Base-by-base conservation (phyloP, 2,888 invertebrate genomes). In the Ctenicera cuprea region DNA sequence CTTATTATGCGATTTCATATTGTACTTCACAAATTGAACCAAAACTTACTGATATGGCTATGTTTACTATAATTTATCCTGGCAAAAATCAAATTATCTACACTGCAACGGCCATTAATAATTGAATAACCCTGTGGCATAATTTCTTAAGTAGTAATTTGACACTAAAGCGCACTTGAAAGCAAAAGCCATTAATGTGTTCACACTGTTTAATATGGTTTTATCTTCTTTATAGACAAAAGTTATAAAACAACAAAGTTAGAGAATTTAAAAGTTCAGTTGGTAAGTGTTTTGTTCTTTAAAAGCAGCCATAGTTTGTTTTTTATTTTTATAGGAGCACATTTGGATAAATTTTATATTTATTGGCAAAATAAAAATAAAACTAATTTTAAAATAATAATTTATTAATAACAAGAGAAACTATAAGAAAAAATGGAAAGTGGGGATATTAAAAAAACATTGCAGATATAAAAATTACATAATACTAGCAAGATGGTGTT, bases 81-180 rank as follows among this genome's bases (percentile, higher is more conserved):
- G 54, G 14, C 16, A 38, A 37, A 57, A 37, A 37, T 2, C 48
- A 48, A n/a, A 41, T 11, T 14, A 9, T 45, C 45, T 18, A 18
- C n/a, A 26, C 20, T 26, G 52, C 52, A 30, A 59, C 18, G 59
- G 59, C 59, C 26, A 37, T 38, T 38, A 7, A 30, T 12, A 43
- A 43, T 45, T 45, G 45, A 14, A 45, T 16, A 45, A 62, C 45
- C 45, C 41, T 62, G 62, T 45, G n/a, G 62, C 45, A 12, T 59
- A 61, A 50, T 62, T 20, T 33, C 16, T 68, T 43, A 61, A 0
- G n/a, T 52, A 62, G 45, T 52, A 64, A 63, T 54, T 64, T 71
- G 64, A 71, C 71, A 71, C 63, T 62, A 45, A 70, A 70, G 70
- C 70, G 62, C 50, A 70, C 54, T 70, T 70, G 37, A 63, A 70